A percentile compares a stretch with the other conserved stretches of the same genome.
phyloP scores from a whole-genome alignment of 2,888 invertebrate species.

The Andrena marginata region DNA sequence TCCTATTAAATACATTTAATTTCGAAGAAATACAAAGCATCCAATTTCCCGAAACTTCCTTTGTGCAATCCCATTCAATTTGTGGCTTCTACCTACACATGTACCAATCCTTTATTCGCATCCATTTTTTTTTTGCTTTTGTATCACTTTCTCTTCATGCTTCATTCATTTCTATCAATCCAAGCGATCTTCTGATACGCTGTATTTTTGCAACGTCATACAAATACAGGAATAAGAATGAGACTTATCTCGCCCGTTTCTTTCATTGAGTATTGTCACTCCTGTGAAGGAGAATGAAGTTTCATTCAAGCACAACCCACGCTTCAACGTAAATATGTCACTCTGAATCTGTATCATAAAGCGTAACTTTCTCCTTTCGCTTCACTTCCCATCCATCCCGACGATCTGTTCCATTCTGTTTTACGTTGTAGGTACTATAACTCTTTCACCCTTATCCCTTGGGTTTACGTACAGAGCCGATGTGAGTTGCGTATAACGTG shows the following conservation, averaged over 20 bases:
- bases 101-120: no score
- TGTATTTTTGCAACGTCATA: background rate
- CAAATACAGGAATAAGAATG: background rate
- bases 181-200: background rate
- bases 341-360: slow-evolving; percentile 20
- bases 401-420: background rate
- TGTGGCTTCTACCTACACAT: no score
- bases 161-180: background rate
- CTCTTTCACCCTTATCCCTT: background rate
- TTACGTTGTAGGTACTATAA: background rate
- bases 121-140: no score
- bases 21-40: no score
- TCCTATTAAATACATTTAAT: no score
- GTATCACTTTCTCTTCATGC: no score
- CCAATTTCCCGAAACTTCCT: no score
- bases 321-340: slow-evolving; percentile 17
- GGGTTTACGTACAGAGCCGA: background rate
- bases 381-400: background rate
- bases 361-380: slow-evolving; percentile 19
- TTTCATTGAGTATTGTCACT: slow-evolving; percentile 3
- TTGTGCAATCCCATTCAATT: no score
- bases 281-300: background rate
- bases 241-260: no score
- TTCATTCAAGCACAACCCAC: slow-evolving; percentile 17
- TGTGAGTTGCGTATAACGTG: no score